A percentile compares a stretch with the other conserved stretches of the same genome.
These are phyloP conservation scores for Temnopleurus reevesii DNA, from an alignment of 53 echinoderm and acorn worm genomes.

Conservation along the genomic window DNA sequence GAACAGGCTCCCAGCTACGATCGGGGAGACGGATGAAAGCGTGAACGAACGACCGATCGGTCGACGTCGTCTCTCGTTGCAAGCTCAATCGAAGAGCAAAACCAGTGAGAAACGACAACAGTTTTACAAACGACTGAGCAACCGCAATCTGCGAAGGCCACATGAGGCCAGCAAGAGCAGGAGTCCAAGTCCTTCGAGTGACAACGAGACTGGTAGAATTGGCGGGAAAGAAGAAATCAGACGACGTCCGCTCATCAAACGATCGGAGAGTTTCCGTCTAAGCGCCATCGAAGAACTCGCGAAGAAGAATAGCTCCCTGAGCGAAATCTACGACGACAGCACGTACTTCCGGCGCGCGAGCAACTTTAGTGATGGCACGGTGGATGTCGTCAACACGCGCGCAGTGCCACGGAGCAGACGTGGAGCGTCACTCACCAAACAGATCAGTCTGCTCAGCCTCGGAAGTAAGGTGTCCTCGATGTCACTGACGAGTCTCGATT, in stretches of 20 bases:
- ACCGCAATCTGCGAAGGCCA: background rate
- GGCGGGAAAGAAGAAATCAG: background rate
- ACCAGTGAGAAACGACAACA: background rate
- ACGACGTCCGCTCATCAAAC: background rate
- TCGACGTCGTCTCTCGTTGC: background rate
- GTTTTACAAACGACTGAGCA: conserved; percentile 13
- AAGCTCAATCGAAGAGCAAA: background rate
- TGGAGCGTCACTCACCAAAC: background rate
- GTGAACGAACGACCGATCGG: background rate
- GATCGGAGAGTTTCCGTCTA: conserved; percentile 17
- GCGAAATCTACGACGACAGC: conserved; percentile 32
- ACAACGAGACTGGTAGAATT: background rate
- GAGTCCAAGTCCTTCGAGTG: background rate
- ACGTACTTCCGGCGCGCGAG: conserved; percentile 6
- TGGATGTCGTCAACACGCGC: conserved; percentile 29
- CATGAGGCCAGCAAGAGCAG: background rate
- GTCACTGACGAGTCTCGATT: conserved; percentile 8
- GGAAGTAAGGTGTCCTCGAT: background rate
- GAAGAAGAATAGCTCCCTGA: background rate
- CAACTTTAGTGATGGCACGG: background rate
- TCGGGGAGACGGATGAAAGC: background rate
- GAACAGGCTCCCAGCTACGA: conserved; percentile 28
- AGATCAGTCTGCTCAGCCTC: conserved; percentile 47
- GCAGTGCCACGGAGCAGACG: background rate
- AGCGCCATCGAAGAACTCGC: conserved; percentile 34